These are phyloP conservation scores for Zaprionus davidi DNA, from an alignment of 1,140 invertebrate species.

Conservation along the genomic window DNA sequence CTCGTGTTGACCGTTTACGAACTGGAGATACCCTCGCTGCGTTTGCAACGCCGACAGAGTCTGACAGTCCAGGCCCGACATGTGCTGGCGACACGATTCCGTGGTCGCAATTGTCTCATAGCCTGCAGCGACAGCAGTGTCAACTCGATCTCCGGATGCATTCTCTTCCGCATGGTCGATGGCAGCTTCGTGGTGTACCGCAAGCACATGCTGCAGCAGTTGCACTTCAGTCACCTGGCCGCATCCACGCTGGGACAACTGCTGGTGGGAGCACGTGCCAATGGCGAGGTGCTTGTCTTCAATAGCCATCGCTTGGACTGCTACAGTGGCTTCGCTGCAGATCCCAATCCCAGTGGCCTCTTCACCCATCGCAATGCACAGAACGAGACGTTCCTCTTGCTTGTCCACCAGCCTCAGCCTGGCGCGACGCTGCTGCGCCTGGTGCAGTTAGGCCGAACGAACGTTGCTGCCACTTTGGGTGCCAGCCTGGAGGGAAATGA, in stretches of 20 bases:
- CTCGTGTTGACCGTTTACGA: conserved; percentile 64
- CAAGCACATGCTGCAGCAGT: conserved; percentile 48
- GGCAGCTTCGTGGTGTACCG: conserved; percentile 64
- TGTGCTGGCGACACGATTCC: conserved; percentile 55
- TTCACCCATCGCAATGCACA: conserved; percentile 48
- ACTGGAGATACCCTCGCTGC: conserved; percentile 32
- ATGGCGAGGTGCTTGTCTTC: conserved; percentile 67
- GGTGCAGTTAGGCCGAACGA: conserved; percentile 55
- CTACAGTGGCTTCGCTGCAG: conserved; percentile 59
- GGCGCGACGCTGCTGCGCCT: conserved; percentile 57
- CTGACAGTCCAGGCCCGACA: conserved; percentile 58
- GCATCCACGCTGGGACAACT: conserved; percentile 49
- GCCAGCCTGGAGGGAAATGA: conserved; percentile 42
- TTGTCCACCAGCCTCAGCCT: conserved; percentile 39
- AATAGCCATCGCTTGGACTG: conserved; percentile 69
- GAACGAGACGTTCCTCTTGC: conserved; percentile 66
- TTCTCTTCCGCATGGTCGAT: conserved; percentile 67
- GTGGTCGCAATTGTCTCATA: conserved; percentile 59
- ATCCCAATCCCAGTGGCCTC: conserved; percentile 46
- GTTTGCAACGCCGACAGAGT: conserved; percentile 56
- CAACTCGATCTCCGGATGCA: conserved; percentile 33
- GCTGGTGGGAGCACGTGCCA: conserved; percentile 55
- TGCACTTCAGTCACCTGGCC: conserved; percentile 52
- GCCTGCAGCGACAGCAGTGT: conserved; percentile 46
- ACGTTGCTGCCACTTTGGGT: conserved; percentile 31